Conservation (phyloP, 2,888 invertebrate species). For the Meteorus cinctellus region DNA sequence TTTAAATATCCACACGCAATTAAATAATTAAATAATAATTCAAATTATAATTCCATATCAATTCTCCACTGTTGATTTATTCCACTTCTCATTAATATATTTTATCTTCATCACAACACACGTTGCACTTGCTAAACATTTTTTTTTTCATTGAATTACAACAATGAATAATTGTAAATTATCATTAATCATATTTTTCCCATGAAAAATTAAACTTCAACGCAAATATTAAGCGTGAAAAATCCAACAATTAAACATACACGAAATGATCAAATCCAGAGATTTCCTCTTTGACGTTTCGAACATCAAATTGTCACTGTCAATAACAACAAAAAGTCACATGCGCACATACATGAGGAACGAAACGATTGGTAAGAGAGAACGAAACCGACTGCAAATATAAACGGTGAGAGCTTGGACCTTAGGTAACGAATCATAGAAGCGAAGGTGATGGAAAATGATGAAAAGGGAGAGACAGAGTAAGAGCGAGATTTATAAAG, state of each 20-base stretch:
- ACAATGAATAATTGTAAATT: too few relatives aligned
- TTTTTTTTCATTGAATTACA: not conserved
- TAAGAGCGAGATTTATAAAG: slow-evolving; percentile 37
- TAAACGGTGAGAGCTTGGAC: slow-evolving; percentile 37
- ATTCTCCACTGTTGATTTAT: slow-evolving; percentile 23
- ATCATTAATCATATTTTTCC: too few relatives aligned
- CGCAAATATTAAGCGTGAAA: too few relatives aligned
- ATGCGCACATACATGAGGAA: slow-evolving; percentile 12
- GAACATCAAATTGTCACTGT: too few relatives aligned
- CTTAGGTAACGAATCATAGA: slow-evolving; percentile 36
- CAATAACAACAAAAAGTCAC: too few relatives aligned
- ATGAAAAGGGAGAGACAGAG: slow-evolving; percentile 32
- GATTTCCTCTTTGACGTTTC: too few relatives aligned
- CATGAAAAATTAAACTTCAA: too few relatives aligned
- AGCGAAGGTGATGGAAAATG: slow-evolving; percentile 38
- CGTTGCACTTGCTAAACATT: not conserved
- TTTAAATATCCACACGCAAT: slow-evolving; percentile 43
- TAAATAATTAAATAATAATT: slow-evolving; percentile 9
- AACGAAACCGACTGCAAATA: slow-evolving; percentile 60
- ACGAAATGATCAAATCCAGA: too few relatives aligned
- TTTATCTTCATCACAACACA: slow-evolving; percentile 25
- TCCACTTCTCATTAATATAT: not conserved
- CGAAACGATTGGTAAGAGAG: slow-evolving; percentile 58
- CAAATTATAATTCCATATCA: not conserved
- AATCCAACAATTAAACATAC: too few relatives aligned